Evolutionary conservation across 1,140 invertebrate genomes (phyloP), one percentile per base, ranked within the genome.

Genomic region (Euschistus heros): DNA sequence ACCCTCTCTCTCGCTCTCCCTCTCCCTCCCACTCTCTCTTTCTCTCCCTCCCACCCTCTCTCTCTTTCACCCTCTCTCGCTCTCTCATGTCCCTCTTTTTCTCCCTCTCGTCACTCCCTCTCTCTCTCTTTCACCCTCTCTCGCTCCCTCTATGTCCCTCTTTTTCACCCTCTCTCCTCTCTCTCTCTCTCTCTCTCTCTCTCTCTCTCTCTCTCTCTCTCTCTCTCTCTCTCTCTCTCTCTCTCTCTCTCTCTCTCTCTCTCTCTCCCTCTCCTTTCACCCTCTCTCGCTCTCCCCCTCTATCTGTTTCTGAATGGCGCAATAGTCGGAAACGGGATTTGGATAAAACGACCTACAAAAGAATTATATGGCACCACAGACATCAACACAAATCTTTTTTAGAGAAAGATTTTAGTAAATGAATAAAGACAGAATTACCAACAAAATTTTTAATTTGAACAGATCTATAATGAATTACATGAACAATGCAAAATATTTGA

Each of bases 121-220:
- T 44, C 42, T 44, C 42, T 44, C 17, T 44, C 42, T 44, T 17
- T 44, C 7, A 10, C 42, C 17, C 42, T 44, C 42, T 44, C 42
- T 10, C 42, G 7, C 42, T 17, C 17, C 42, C 17, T 17, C 17
- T 17, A 10, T 17, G 7, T 17, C 17, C 42, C 17, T 10, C 42
- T 17, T 44, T 17, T 44, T 10, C 42, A 44, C 17, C 42, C 17
- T 17, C 17, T 17, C 17, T 17, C 17, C 42, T 44, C 42, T 44
- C 42, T 44, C 42, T 44, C 42, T 44, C 42, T 44, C 42, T 18
- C 47, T 52, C 47, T 52, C 47, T 52, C 47, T 52, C 47, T 52
- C 47, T 52, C 47, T 13, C 47, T 13, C 47, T 13, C 47, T 13
- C 47, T 13, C 47, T 17, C 47, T 17, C 47, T 17, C 47, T 17